A percentile compares a stretch with the other conserved stretches of the same genome.
These are phyloP conservation scores for Dysdera silvatica DNA, from an alignment of 1,140 invertebrate species.

Conservation along the genomic window DNA sequence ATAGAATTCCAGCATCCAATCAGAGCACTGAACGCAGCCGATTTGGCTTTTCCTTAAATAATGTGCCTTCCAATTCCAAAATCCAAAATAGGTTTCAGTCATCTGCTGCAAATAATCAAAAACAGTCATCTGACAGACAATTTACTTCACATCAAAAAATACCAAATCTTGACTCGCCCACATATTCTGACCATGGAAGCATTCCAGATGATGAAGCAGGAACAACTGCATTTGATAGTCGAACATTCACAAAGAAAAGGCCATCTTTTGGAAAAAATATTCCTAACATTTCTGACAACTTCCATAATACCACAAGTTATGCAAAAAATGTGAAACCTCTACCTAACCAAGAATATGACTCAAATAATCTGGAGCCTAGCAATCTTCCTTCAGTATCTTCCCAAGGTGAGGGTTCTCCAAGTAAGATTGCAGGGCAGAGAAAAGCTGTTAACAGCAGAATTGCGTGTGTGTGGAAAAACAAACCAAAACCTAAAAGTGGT, in stretches of 20 bases:
- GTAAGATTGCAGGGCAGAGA: no score
- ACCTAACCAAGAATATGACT: no score
- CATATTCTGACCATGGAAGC: background rate
- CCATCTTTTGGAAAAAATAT: background rate
- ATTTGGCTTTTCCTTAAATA: background rate
- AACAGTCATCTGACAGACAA: background rate
- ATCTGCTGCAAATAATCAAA: background rate
- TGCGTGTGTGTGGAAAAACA: no score
- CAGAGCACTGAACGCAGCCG: background rate
- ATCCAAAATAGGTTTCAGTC: background rate
- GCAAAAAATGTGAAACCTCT: no score
- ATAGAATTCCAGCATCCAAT: background rate
- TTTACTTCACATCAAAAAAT: background rate
- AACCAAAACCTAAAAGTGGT: no score
- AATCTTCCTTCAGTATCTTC: no score
- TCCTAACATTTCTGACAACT: no score
- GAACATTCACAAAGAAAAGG: constrained; percentile 20
- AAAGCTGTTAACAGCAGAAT: no score
- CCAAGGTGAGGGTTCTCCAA: no score
- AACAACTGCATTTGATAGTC: constrained; percentile 5
- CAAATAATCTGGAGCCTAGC: no score
- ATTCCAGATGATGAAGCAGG: background rate
- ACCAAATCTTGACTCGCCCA: background rate
- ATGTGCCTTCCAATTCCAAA: background rate
- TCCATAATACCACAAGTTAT: no score